Percentiles rank a stretch among this genome's conserved stretches.
phyloP scores from a whole-genome alignment of 2,797 vertebrate species.

The Fundulus diaphanus region DNA sequence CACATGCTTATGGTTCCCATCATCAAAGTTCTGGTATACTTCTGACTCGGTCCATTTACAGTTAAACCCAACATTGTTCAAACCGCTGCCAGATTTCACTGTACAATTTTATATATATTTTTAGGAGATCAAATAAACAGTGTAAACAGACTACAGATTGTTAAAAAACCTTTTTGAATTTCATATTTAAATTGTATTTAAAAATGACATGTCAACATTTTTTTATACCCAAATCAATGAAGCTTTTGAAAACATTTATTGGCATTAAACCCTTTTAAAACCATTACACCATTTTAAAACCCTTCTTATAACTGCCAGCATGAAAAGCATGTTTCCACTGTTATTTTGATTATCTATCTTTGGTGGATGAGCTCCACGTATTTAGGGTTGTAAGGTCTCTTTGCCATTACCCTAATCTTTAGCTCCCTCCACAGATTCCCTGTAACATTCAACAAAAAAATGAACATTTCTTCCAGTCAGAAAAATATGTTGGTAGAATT shows the following conservation, averaged over 20 bases:
- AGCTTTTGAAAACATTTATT: too few species aligned
- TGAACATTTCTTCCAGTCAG: not conserved
- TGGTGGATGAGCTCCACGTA: too few species aligned
- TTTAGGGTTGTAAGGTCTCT: too few species aligned
- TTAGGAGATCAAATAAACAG: not conserved
- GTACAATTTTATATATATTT: not conserved
- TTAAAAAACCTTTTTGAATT: too few species aligned
- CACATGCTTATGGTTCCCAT: not conserved
- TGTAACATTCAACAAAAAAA: too few species aligned
- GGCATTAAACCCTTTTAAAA: too few species aligned
- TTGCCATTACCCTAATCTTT: not conserved
- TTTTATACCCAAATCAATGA: not conserved
- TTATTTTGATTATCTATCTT: not conserved
- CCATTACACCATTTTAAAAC: not conserved
- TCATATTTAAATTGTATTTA: not conserved
- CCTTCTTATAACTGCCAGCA: not conserved
- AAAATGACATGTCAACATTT: not conserved
- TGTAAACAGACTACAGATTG: too few species aligned
- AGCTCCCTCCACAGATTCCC: not conserved
- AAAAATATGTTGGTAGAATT: too few species aligned
- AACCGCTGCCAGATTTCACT: not conserved
- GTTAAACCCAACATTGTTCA: not conserved
- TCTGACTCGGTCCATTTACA: too few species aligned
- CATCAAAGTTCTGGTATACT: too few species aligned
- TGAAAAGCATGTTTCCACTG: not conserved